Base-by-base conservation (phyloP, 2,888 invertebrate genomes). In the Argyra leucocephala region DNA sequence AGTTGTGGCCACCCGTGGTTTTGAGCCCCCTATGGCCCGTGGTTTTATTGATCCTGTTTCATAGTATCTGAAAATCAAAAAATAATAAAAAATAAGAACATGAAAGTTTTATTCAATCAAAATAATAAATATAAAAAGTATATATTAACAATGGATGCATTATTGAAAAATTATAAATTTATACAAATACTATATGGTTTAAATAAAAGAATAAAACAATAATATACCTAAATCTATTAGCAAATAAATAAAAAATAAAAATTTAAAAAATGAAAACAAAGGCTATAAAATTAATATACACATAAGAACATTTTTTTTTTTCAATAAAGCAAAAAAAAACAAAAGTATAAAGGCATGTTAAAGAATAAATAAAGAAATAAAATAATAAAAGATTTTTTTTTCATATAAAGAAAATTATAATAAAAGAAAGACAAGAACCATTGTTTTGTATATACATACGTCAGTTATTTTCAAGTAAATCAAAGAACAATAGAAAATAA, bases 21-120 rank as follows among this genome's bases (percentile, higher is more conserved):
- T 96, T 66, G 94, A 95, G 69, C 97, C 97, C 68, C 97, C 96
- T 78, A 97, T 97, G 71, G 96, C 96, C 68, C 96, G 87, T 58
- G 96, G 96, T 81, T 95, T 91, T 79, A 97, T 97, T 72, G 95
- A 95, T 71, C 96, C 96, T 69, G 96, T 96, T 84, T 97, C 96
- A 85, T 97, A 97, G 83, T 96, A 96, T 84, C 93, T 94, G 84
- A n/a, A 68, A 68, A 24, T 57, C 24, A 26, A 36, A 59, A 36
- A 18, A 59, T 22, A 57, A 57, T 31, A n/a, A n/a, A n/a, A n/a
- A n/a, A 31, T 31, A 31, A 10, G 7, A 10, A 66, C 65, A 23
- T 57, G 5, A 2, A 65, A 31, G 12, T 24, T 57, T 31, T 12
- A 48, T n/a, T 48, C 26, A 37, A 57, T 22, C n/a, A 26, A 61